phyloP scores from a whole-genome alignment of 2,888 invertebrate species.

The Ennomos fuscantarius region DNA sequence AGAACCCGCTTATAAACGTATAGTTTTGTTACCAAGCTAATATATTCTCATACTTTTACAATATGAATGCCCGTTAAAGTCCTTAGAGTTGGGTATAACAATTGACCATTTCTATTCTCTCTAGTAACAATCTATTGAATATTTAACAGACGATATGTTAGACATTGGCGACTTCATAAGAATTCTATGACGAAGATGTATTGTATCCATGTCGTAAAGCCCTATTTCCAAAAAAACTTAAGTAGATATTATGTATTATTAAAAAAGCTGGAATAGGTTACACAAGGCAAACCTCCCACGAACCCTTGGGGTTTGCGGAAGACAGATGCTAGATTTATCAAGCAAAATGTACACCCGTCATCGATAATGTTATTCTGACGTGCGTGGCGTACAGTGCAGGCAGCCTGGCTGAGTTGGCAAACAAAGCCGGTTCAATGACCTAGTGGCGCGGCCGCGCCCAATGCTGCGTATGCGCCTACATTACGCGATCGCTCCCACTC shows the following conservation, averaged over 20 bases:
- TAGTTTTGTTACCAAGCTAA: conserved; percentile 58
- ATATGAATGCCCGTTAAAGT: conserved; percentile 8
- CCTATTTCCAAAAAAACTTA: too few species aligned
- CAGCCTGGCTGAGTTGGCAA: conserved; percentile 84
- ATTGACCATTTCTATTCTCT: too few species aligned
- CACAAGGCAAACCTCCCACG: not conserved
- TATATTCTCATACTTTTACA: conserved; percentile 55
- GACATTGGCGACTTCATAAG: not conserved
- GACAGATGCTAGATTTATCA: conserved; percentile 37
- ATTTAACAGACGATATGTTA: conserved; percentile 10
- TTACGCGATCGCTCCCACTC: conserved; percentile 41
- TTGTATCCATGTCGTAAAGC: too few species aligned
- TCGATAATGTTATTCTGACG: conserved; percentile 70
- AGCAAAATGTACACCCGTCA: conserved; percentile 55
- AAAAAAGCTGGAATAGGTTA: conserved; percentile 8
- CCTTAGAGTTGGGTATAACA: conserved; percentile 6
- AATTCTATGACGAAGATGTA: too few species aligned
- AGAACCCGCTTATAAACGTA: conserved; percentile 25
- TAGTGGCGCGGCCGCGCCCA: conserved; percentile 70
- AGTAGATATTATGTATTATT: not conserved
- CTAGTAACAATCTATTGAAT: conserved; percentile 18
- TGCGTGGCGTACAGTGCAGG: conserved; percentile 64
- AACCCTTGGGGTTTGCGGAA: conserved; percentile 22
- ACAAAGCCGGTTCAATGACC: conserved; percentile 83
- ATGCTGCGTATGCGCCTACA: conserved; percentile 61